Percentiles rank a stretch among this genome's conserved stretches.
These are phyloP conservation scores for Notodonta ziczac DNA, from an alignment of 2,888 invertebrate genomes.

Conservation along the genomic window DNA sequence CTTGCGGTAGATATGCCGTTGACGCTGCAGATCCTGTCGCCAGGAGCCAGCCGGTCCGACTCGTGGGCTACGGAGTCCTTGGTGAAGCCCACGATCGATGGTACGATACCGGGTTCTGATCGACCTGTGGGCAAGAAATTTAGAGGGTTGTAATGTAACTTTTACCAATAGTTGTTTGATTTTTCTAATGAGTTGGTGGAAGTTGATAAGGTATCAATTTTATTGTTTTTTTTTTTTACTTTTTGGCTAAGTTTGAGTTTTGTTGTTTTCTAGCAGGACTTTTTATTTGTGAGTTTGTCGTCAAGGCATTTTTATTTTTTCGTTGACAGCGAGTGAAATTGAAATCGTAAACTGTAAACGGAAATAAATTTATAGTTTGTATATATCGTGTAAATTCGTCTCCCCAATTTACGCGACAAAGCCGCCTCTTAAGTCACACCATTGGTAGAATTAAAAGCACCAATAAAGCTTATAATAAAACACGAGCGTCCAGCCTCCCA, in stretches of 20 bases:
- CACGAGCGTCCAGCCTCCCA: slow-evolving; percentile 5
- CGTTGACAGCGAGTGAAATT: too few relatives aligned
- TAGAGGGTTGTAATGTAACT: background rate
- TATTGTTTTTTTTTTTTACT: too few relatives aligned
- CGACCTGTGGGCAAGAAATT: slow-evolving; percentile 81
- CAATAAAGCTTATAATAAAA: slow-evolving; percentile 5
- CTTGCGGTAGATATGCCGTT: slow-evolving; percentile 91
- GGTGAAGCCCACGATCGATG: slow-evolving; percentile 87
- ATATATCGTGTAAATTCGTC: background rate
- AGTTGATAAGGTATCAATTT: too few relatives aligned
- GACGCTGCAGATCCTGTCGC: slow-evolving; percentile 91
- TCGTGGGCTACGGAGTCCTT: slow-evolving; percentile 89
- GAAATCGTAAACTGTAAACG: too few relatives aligned
- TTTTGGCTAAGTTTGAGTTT: too few relatives aligned
- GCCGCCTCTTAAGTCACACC: background rate
- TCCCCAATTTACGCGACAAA: background rate
- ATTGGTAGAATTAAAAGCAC: background rate
- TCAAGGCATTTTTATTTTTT: too few relatives aligned
- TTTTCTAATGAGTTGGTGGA: too few relatives aligned
- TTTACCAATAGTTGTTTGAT: too few relatives aligned
- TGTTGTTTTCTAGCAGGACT: too few relatives aligned
- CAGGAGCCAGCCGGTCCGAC: slow-evolving; percentile 91
- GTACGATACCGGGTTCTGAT: slow-evolving; percentile 87
- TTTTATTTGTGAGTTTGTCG: too few relatives aligned
- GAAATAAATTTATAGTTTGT: too few relatives aligned